phyloP scores from a whole-genome alignment of 2,888 invertebrate species.

The Marronus borbonicus region DNA sequence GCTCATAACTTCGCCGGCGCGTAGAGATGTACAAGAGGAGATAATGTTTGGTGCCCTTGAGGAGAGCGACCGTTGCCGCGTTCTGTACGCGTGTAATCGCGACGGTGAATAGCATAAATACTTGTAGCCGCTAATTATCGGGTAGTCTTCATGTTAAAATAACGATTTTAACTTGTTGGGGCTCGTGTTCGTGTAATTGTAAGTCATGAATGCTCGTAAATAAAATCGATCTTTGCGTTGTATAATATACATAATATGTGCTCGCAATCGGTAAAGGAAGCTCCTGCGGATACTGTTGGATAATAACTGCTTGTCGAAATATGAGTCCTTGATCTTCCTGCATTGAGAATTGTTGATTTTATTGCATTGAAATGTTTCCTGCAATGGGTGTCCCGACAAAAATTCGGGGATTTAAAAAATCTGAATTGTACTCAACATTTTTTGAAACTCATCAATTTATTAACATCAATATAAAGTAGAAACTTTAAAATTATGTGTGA shows the following conservation, averaged over 20 bases:
- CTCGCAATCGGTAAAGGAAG: neutral
- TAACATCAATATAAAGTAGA: too few species aligned
- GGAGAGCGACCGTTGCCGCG: neutral
- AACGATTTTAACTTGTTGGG: constrained; percentile 1
- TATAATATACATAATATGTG: neutral
- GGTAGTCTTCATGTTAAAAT: constrained; percentile 17
- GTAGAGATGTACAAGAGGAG: constrained; percentile 25
- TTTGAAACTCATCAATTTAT: too few species aligned
- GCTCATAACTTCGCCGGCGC: constrained; percentile 8
- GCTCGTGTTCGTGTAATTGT: neutral
- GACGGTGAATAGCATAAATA: constrained; percentile 27
- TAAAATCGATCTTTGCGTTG: neutral
- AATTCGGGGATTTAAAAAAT: too few species aligned
- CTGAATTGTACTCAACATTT: too few species aligned
- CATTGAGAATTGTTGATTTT: too few species aligned
- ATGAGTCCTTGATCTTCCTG: too few species aligned
- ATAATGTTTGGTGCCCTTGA: constrained; percentile 28
- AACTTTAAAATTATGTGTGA: too few species aligned
- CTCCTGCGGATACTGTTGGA: too few species aligned
- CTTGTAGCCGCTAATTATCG: constrained; percentile 36
- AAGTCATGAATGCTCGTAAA: constrained; percentile 2
- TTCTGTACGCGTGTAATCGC: constrained; percentile 1
- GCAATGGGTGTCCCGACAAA: too few species aligned
- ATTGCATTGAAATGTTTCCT: too few species aligned
- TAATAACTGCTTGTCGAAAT: too few species aligned